A percentile compares a stretch with the other conserved stretches of the same genome.
phyloP scores from a whole-genome alignment of 1,140 invertebrate genomes.

The Notospermus geniculatus region DNA sequence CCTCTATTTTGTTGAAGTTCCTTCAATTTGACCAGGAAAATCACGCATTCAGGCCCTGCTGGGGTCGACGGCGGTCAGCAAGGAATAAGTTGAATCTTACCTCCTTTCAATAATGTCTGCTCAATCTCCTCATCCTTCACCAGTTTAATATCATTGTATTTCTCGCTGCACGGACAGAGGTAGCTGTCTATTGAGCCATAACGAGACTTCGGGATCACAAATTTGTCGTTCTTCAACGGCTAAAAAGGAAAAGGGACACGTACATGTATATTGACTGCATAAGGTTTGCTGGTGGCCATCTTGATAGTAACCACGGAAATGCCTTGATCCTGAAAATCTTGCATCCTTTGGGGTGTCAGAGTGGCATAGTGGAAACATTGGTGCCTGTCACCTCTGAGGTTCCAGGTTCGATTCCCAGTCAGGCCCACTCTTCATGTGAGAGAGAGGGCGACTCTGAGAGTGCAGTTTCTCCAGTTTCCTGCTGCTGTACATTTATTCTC shows the following conservation, averaged over 20 bases:
- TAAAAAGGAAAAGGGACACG: slow-evolving; percentile 26
- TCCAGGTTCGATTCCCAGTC: no score
- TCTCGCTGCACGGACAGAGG: slow-evolving; percentile 80
- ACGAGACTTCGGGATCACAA: slow-evolving; percentile 88
- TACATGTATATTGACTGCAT: not conserved
- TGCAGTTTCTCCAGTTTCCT: not conserved
- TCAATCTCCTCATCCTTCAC: slow-evolving; percentile 83
- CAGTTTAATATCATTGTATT: slow-evolving; percentile 89
- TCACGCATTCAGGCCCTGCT: no score
- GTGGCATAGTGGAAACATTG: no score
- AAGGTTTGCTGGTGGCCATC: no score
- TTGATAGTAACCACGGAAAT: not conserved
- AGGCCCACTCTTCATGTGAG: no score
- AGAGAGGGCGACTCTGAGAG: not conserved
- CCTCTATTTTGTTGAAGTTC: no score
- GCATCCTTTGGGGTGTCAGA: no score
- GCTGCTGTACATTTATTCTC: not conserved
- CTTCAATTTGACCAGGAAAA: no score
- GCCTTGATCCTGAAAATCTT: not conserved
- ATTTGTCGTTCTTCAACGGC: slow-evolving; percentile 70
- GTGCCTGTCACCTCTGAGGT: no score
- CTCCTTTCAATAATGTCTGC: slow-evolving; percentile 76
- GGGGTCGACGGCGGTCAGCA: no score
- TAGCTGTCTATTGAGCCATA: slow-evolving; percentile 99
- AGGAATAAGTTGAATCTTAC: no score